Evolutionary conservation across 2,797 vertebrate genomes (phyloP).

Genomic region (Phoeniculus purpureus): DNA sequence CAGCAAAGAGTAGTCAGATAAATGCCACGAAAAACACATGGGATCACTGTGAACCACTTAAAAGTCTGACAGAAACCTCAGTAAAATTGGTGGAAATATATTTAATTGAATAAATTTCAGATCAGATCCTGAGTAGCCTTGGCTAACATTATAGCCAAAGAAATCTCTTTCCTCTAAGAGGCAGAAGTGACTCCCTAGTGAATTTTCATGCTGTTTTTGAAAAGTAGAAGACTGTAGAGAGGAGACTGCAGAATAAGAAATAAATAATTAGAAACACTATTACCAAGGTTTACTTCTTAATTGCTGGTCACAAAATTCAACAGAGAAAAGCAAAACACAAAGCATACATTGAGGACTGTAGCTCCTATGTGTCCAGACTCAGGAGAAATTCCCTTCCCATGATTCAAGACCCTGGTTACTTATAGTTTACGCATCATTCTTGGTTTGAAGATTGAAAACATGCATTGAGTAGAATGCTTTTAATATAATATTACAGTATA

Average conservation of each 20-base stretch:
- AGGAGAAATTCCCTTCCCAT: background rate
- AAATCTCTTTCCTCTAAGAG: constrained; percentile 4
- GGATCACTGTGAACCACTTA: background rate
- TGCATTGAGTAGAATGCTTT: background rate
- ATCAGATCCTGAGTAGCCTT: background rate
- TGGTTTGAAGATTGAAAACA: background rate
- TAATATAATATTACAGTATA: constrained; percentile 8
- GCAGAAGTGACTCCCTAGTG: constrained; percentile 11
- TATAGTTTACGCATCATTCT: background rate
- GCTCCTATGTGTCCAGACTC: background rate
- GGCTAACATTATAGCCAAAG: background rate
- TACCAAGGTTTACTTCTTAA: background rate
- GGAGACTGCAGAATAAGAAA: background rate
- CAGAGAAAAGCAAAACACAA: background rate
- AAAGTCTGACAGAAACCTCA: background rate
- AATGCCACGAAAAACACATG: background rate
- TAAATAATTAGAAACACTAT: constrained; percentile 14
- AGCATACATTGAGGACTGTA: background rate
- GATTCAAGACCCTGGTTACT: background rate
- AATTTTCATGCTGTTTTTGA: constrained; percentile 36
- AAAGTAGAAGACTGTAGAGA: constrained; percentile 2
- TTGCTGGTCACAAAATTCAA: constrained; percentile 35
- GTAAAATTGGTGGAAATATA: background rate
- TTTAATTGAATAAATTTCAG: constrained; percentile 28
- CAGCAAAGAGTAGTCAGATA: background rate